These are phyloP conservation scores for Astyanax mexicanus DNA, from an alignment of 2,797 vertebrate genomes.

Conservation along the genomic window DNA sequence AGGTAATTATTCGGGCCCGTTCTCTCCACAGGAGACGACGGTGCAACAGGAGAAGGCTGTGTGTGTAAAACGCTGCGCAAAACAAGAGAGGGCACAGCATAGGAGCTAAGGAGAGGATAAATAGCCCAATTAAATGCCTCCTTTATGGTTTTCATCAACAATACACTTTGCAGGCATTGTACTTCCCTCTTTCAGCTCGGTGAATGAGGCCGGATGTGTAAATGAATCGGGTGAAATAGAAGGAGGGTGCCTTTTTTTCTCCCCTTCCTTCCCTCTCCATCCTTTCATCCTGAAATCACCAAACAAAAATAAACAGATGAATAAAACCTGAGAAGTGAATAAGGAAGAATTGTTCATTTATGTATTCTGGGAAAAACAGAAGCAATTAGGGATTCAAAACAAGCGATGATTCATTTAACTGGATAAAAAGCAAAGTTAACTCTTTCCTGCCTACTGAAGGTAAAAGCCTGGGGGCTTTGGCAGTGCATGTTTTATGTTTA, in stretches of 20 bases:
- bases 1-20: constrained; percentile 74
- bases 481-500: constrained; percentile 1
- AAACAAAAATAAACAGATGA: constrained; percentile 73
- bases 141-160: constrained; percentile 71
- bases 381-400: constrained; percentile 69
- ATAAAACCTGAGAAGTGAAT: constrained; percentile 71
- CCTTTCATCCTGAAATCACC: constrained; percentile 64
- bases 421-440: constrained; percentile 58
- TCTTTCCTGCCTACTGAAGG: constrained; percentile 42
- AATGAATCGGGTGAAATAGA: constrained; percentile 68
- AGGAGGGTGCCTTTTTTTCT: constrained; percentile 57
- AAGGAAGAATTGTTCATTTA: constrained; percentile 69
- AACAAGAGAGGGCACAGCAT: constrained; percentile 58
- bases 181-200: constrained; percentile 56
- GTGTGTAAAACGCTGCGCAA: constrained; percentile 55
- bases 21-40: constrained; percentile 75
- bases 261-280: constrained; percentile 37
- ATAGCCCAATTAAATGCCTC: constrained; percentile 71
- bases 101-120: constrained; percentile 65
- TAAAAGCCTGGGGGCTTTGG: constrained; percentile 5
- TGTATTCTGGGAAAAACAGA: constrained; percentile 66
- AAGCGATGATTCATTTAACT: constrained; percentile 67
- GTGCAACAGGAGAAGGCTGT: constrained; percentile 74
- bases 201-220: constrained; percentile 69
- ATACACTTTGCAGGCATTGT: constrained; percentile 63